Evolutionary conservation across 2,888 invertebrate genomes (phyloP), one percentile per base, ranked within the genome.

Genomic region (Patella ulyssiponensis): DNA sequence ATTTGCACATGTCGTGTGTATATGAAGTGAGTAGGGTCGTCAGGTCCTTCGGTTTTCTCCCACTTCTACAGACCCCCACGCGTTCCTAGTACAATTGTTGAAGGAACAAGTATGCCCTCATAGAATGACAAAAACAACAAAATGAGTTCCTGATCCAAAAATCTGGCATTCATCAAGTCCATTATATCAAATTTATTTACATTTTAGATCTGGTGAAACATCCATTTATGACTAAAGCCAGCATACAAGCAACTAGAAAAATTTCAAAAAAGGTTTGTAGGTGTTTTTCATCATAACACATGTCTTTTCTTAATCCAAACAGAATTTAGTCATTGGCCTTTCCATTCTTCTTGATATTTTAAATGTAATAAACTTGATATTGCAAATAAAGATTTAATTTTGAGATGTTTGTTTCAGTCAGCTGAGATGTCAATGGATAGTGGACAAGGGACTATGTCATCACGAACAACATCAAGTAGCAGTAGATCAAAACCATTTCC

Each of bases 341-440:
- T 23, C n/a, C 33, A 15, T 15, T 70, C 33, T 27, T 27, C 70
- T 33, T 70, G 17, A 73, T 73, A n/a, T 53, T 53, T 17, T 54
- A 52, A n/a, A 14, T 70, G 15, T 1, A n/a, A 20, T 17, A 64
- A 64, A 23, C 70, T 15, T n/a, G 70, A 20, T 70, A 27, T 27
- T 20, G 27, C 15, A 33, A 15, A 14, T 70, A 70, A 70, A 23
- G 23, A 70, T 44, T 44, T 44, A 44, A 7, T 44, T 44, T 44
- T 44, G 44, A 44, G 4, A 44, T 72, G 14, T 33, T 9, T 33
- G 44, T 69, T 54, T 77, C 83, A 86, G 81, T 79, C 82, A 51
- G 80, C 83, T 23, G 89, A 90, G 75, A 84, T 89, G 56, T 91
- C 91, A 0, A 87, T 91, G 52, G 91, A 91, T 84, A 91, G 91